A percentile compares a stretch with the other conserved stretches of the same genome.
Conservation (phyloP, 2,113 vertebrate species). For the Phalacrocorax brasilianus region DNA sequence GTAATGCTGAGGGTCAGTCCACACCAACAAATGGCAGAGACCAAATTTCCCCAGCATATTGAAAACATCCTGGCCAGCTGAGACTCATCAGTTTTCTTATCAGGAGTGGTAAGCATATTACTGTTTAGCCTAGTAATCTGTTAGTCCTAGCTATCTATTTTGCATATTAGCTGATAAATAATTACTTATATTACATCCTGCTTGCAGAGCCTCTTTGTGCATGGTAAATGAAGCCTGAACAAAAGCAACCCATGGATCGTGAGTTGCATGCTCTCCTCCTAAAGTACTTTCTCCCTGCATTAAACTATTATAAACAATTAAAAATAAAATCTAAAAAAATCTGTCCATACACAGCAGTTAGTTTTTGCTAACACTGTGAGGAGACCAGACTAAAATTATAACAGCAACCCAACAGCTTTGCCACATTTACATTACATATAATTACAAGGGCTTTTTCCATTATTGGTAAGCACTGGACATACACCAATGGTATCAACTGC, state of each 20-base stretch:
- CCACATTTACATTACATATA: neutral
- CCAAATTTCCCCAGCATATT: neutral
- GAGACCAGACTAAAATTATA: neutral
- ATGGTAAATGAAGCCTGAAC: neutral
- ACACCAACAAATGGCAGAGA: neutral
- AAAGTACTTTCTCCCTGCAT: neutral
- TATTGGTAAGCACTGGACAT: neutral
- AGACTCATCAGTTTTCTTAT: neutral
- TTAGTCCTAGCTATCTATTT: neutral
- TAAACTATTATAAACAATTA: neutral
- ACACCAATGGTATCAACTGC: neutral
- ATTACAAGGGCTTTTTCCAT: neutral
- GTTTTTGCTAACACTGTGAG: neutral
- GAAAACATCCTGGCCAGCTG: neutral
- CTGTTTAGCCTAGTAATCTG: neutral
- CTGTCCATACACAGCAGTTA: neutral
- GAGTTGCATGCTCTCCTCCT: neutral
- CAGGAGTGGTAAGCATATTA: neutral
- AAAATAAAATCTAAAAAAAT: neutral
- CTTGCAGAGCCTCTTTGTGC: neutral
- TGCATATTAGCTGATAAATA: neutral
- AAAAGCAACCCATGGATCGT: neutral
- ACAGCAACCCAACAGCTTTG: neutral
- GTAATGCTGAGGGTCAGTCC: neutral
- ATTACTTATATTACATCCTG: neutral